Conservation (phyloP, 2,113 vertebrate genomes). For the Nibea albiflora region DNA sequence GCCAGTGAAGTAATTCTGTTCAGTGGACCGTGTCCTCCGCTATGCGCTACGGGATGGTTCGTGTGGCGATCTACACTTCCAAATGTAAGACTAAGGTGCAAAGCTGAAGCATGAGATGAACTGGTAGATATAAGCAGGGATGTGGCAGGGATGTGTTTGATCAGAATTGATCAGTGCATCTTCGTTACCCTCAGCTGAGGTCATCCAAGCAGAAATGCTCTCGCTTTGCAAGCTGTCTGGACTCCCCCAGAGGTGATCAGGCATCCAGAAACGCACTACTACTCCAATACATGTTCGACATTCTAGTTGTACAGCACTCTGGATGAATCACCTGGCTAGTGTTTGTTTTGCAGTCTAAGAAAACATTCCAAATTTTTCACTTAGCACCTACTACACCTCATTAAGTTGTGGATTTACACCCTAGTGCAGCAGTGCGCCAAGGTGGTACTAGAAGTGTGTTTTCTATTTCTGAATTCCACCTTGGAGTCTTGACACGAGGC, state of each 20-base stretch:
- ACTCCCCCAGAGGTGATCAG: background rate
- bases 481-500: conserved; percentile 39
- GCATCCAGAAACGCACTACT: background rate
- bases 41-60: background rate
- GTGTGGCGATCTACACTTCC: background rate
- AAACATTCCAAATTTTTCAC: background rate
- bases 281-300: background rate
- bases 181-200: background rate
- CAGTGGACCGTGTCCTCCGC: background rate
- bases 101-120: no score
- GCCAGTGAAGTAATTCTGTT: background rate
- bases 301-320: no score
- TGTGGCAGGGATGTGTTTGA: background rate
- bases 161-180: background rate
- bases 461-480: conserved; percentile 58
- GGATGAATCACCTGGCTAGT: background rate
- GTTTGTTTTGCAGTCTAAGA: conserved; percentile 9
- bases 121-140: background rate
- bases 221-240: background rate
- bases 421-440: conserved; percentile 1
- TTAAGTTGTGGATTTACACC: conserved; percentile 27
- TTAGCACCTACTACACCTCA: background rate
- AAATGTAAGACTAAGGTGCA: background rate
- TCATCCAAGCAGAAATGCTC: conserved; percentile 7
- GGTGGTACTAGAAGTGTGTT: conserved; percentile 29